Evolutionary conservation across 2,113 vertebrate species (phyloP), one percentile per base, ranked within the genome.

Genomic region (Amphilophus citrinellus): DNA sequence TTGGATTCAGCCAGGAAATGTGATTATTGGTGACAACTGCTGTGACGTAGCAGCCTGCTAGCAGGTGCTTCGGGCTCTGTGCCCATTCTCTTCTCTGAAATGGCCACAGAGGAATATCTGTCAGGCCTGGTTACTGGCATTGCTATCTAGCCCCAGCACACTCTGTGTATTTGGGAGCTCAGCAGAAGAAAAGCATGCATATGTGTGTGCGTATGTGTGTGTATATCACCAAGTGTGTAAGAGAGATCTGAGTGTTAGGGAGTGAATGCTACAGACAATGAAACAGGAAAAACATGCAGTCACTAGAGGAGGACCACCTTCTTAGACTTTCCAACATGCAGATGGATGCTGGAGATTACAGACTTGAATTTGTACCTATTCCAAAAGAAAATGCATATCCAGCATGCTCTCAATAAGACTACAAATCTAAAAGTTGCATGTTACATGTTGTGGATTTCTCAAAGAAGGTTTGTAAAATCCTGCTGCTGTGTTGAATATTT

Each of bases 41-140:
- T 63, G 85, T 94, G 93, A 94, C 90, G 87, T 94, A 78, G 87
- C 81, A 37, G 79, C 65, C 82, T 80, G 65, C 84, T 71, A 90
- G 92, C 94, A 95, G 95, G 93, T 94, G 94, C 90, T 92, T 83
- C 44, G 60, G 91, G 94, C 92, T 76, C 53, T 59, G 57, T 92
- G 92, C 92, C 93, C 84, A 89, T 91, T 92, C 87, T 84, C 85
- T 90, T 92, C 87, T 84, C 84, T 92, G 89, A 88, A 87, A 93
- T 65, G 84, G 89, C 90, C 94, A 93, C 92, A 87, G 79, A 93
- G 94, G 95, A 95, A 88, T 92, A 91, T 90, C 92, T 95, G 95
- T 95, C 95, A 95, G 88, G 85, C 76, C 89, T 79, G 85, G 82
- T 95, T 95, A 94, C 86, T 87, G 89, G 85, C 73, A 14, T 63